Evolutionary conservation across 1,140 invertebrate genomes (phyloP), one percentile per base, ranked within the genome.

Genomic region (Plutomurus gul): DNA sequence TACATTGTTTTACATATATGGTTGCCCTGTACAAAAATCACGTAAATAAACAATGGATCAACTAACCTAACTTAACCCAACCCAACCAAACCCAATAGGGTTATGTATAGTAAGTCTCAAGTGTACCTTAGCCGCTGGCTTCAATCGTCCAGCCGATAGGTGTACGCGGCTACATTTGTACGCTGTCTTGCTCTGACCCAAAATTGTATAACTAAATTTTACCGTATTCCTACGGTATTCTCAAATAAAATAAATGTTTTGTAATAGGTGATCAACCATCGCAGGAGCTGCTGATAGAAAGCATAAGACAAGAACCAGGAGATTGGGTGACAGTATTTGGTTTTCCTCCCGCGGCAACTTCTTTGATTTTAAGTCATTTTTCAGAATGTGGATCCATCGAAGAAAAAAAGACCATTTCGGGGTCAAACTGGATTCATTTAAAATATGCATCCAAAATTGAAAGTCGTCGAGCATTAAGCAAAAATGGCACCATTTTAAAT

Each of bases 381-480:
- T 72, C 70, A 2, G 39, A 39, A 25, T 72, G 39, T 43, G 70
- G 70, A 22, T 72, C 70, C 4, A 40, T 72, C 18, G 70, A 40
- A 13, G 70, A 72, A 3, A 40, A 39, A 22, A 72, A 72, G 22
- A 39, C 70, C 10, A 43, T 40, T 40, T 18, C 70, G 1, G 70
- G 70, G 16, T 72, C 70, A 1, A 72, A 72, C 18, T 72, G 70
- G 70, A 72, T 72, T 72, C 70, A 72, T 43, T 10, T 72, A 72
- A 72, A 72, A 43, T 72, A 72, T 40, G 39, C 36, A 3, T 20
- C 36, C 13, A 43, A 40, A 11, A 72, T 72, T 10, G 70, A 72
- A 40, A 72, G 70, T 25, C 36, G 39, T 16, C n/a, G 70, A 72
- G 70, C 70, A 3, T 37, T 72, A 4, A 40, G 70, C 25, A 72